Percentiles rank a stretch among this genome's conserved stretches.
These are phyloP conservation scores for Amphilophus citrinellus DNA, from an alignment of 2,113 vertebrate genomes.

Conservation along the genomic window DNA sequence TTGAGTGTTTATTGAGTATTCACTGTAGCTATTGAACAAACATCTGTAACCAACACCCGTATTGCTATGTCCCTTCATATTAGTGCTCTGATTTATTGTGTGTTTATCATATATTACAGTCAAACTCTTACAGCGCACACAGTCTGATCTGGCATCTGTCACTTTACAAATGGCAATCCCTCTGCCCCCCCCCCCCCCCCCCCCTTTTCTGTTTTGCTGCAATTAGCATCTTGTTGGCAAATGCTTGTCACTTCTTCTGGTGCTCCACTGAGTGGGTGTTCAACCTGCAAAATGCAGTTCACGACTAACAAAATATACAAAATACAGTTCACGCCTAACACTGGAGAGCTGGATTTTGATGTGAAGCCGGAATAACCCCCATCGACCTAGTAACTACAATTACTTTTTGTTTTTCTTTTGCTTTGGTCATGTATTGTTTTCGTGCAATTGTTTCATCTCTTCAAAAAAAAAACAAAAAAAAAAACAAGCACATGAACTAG, in stretches of 20 bases:
- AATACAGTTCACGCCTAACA: background rate
- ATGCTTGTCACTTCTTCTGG: background rate
- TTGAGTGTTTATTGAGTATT: background rate
- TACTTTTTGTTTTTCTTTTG: background rate
- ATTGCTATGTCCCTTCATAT: background rate
- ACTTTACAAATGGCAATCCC: background rate
- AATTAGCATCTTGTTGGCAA: background rate
- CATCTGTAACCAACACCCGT: background rate
- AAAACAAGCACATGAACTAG: background rate
- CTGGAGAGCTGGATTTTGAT: background rate
- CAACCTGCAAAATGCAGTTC: background rate
- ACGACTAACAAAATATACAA: background rate
- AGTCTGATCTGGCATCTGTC: background rate
- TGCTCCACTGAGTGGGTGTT: background rate
- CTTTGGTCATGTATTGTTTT: conserved; percentile 14
- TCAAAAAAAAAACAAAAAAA: conserved; percentile 17
- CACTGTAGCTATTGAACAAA: background rate
- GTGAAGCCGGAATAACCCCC: background rate
- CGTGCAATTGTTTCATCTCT: conserved; percentile 21
- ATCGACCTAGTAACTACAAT: background rate
- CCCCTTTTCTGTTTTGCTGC: background rate
- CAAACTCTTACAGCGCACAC: background rate
- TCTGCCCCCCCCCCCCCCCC: background rate
- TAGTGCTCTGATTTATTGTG: background rate
- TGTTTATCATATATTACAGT: background rate